A percentile compares a stretch with the other conserved stretches of the same genome.
These are phyloP conservation scores for Neomonachus schauinslandi DNA, from an alignment of 2,113 vertebrate species.

Conservation along the genomic window DNA sequence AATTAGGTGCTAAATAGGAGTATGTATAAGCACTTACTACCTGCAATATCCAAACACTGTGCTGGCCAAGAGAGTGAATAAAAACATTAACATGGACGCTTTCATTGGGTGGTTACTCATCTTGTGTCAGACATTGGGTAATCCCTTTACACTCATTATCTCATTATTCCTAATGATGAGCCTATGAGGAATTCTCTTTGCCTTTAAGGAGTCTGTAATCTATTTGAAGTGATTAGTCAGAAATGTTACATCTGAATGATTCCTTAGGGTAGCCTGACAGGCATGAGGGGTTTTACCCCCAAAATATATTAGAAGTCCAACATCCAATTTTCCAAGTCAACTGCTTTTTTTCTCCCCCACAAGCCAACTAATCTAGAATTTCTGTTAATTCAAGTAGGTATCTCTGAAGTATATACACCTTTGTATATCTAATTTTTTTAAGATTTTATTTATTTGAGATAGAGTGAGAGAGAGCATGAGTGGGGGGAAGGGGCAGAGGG, in stretches of 20 bases:
- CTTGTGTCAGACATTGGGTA: not conserved
- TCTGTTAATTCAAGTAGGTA: not conserved
- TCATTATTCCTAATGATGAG: constrained; percentile 2
- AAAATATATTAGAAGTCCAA: not conserved
- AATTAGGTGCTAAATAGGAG: not conserved
- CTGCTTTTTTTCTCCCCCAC: not conserved
- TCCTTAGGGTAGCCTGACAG: not conserved
- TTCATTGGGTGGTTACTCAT: not conserved
- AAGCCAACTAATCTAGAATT: not conserved
- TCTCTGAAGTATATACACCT: not conserved
- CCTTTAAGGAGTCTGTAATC: not conserved
- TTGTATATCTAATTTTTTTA: not conserved
- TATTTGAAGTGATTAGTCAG: constrained; percentile 44
- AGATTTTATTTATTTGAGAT: not conserved
- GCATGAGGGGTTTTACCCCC: not conserved
- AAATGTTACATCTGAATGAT: not conserved
- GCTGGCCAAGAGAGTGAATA: not conserved
- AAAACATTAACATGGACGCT: constrained; percentile 28
- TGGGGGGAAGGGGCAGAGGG: not conserved
- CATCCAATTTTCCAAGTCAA: constrained; percentile 31
- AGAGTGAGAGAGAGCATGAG: not conserved
- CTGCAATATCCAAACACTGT: not conserved
- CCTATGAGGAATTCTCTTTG: not conserved
- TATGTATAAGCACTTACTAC: not conserved
- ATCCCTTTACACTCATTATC: not conserved